Percentiles rank a stretch among this genome's conserved stretches.
Evolutionary conservation across 2,888 invertebrate genomes (phyloP).

Genomic region (Drosophila siamana): DNA sequence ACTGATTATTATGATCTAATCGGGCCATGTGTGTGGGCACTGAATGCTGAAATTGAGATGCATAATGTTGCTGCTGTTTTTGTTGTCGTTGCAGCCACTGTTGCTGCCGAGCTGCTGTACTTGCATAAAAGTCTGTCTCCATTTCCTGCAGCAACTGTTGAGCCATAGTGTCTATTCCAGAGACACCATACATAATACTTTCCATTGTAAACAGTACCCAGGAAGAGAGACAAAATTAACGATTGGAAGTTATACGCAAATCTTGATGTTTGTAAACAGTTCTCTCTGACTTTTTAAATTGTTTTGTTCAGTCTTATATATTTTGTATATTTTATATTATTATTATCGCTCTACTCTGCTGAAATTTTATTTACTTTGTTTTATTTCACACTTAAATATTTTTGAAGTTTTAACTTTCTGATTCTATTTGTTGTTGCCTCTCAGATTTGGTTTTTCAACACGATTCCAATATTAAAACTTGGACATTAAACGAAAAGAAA

Average conservation of each 20-base stretch:
- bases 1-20: slow-evolving; percentile 60
- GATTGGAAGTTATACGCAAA: not conserved
- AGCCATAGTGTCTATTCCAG: slow-evolving; percentile 51
- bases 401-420: slow-evolving; percentile 23
- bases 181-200: slow-evolving; percentile 71
- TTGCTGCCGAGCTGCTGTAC: slow-evolving; percentile 52
- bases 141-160: slow-evolving; percentile 78
- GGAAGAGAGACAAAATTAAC: not conserved
- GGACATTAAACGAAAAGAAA: slow-evolving; percentile 78
- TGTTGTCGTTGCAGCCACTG: slow-evolving; percentile 40
- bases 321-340: slow-evolving; percentile 12
- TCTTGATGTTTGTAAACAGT: not conserved
- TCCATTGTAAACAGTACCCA: slow-evolving; percentile 56
- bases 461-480: slow-evolving; percentile 74
- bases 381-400: slow-evolving; percentile 22
- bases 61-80: slow-evolving; percentile 55
- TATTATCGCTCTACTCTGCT: slow-evolving; percentile 2
- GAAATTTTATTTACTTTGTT: slow-evolving; percentile 6
- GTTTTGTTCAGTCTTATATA: slow-evolving; percentile 64
- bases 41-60: slow-evolving; percentile 62
- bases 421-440: slow-evolving; percentile 47
- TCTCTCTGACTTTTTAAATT: no score
- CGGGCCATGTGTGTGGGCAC: slow-evolving; percentile 62
- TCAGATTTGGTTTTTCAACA: slow-evolving; percentile 52
- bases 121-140: slow-evolving; percentile 76